phyloP scores from a whole-genome alignment of 2,888 invertebrate species.

The Pyrrhosoma nymphula region DNA sequence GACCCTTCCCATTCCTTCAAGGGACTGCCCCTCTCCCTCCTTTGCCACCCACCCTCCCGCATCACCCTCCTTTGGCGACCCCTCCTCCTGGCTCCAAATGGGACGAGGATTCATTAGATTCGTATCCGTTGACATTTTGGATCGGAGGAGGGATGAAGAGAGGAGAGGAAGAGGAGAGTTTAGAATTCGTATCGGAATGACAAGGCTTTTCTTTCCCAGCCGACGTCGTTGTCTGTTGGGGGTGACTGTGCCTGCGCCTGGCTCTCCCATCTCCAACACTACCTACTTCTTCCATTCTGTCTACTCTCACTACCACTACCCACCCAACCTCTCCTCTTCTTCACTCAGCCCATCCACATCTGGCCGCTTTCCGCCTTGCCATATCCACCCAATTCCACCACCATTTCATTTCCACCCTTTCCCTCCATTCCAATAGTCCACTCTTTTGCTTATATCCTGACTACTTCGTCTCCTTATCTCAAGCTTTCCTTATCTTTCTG shows the following conservation, averaged over 20 bases:
- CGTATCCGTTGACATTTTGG: constrained; percentile 48
- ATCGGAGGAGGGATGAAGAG: background rate
- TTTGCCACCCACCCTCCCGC: background rate
- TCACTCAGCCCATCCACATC: background rate
- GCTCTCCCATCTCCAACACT: background rate
- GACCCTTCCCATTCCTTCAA: too few species aligned
- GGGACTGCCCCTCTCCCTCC: background rate
- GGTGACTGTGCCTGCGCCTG: background rate
- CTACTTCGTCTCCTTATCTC: too few species aligned
- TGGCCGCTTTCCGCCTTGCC: background rate
- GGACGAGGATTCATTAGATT: constrained; percentile 37
- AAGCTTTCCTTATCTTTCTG: too few species aligned
- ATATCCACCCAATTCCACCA: background rate
- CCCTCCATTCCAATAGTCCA: background rate
- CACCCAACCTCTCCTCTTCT: background rate
- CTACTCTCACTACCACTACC: background rate
- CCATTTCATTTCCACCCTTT: background rate
- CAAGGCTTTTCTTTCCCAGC: constrained; percentile 30
- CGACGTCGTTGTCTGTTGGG: background rate
- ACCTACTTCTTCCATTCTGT: background rate
- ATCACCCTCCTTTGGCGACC: background rate
- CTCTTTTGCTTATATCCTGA: background rate
- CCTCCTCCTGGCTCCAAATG: background rate
- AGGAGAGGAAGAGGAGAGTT: too few species aligned
- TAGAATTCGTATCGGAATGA: constrained; percentile 14